Evolutionary conservation across 2,797 vertebrate genomes (phyloP).

Genomic region (Mustela erminea): DNA sequence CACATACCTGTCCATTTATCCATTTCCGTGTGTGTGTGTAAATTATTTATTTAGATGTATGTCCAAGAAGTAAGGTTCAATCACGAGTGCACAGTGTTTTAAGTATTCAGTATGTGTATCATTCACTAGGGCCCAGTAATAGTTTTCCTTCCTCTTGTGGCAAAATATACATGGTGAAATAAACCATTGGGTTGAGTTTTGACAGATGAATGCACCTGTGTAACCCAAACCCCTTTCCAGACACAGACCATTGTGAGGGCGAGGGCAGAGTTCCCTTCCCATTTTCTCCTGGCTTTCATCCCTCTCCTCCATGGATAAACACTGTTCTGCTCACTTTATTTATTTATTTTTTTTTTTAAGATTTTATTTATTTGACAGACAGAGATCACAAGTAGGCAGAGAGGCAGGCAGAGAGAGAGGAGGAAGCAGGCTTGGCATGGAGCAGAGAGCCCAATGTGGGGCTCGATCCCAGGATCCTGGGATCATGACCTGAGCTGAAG

Average conservation of each 20-base stretch:
- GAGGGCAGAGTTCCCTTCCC: not conserved
- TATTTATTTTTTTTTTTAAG: too few relatives aligned
- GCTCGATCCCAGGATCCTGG: too few relatives aligned
- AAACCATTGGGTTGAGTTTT: not conserved
- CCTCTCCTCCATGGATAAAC: fast-evolving
- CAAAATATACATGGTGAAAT: not conserved
- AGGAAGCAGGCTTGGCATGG: too few relatives aligned
- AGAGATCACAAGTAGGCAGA: too few relatives aligned
- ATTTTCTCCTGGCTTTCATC: not conserved
- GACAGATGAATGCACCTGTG: too few relatives aligned
- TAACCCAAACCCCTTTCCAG: not conserved
- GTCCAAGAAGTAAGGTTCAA: not conserved
- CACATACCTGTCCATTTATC: not conserved
- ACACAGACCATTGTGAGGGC: not conserved
- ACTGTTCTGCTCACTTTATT: not conserved
- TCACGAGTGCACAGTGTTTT: not conserved
- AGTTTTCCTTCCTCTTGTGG: not conserved
- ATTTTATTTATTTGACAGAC: too few relatives aligned
- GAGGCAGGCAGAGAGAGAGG: too few relatives aligned
- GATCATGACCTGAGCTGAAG: too few relatives aligned
- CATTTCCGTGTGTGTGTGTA: not conserved
- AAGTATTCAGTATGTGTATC: not conserved
- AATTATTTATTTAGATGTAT: not conserved
- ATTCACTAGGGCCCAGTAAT: not conserved
- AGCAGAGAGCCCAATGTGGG: too few relatives aligned